These are phyloP conservation scores for Stenodema calcarata DNA, from an alignment of 2,888 invertebrate species.

Conservation along the genomic window DNA sequence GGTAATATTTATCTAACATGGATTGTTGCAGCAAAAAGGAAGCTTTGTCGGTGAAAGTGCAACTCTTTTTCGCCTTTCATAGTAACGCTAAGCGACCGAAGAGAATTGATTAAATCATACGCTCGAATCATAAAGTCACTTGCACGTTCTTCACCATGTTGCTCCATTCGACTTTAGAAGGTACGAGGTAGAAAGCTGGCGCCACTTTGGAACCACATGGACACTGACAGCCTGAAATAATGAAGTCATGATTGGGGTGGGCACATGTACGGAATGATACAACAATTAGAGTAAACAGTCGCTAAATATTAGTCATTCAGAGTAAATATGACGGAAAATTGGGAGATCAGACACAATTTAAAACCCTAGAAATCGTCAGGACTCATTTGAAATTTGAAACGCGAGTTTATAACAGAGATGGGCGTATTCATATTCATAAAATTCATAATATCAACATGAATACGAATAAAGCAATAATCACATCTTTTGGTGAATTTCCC, in stretches of 20 bases:
- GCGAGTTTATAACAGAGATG: too few species aligned
- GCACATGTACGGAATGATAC: background rate
- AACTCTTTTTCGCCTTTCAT: background rate
- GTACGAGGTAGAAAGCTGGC: slow-evolving; percentile 89
- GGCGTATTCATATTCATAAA: too few species aligned
- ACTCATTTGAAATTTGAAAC: too few species aligned
- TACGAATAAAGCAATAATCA: too few species aligned
- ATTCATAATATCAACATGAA: too few species aligned
- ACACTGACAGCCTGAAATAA: slow-evolving; percentile 76
- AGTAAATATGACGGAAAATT: too few species aligned
- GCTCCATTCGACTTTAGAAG: slow-evolving; percentile 88
- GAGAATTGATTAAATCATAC: slow-evolving; percentile 30
- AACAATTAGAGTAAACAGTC: background rate
- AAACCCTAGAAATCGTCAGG: too few species aligned
- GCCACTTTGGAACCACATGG: slow-evolving; percentile 89
- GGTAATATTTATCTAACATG: too few species aligned
- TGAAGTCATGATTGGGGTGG: background rate
- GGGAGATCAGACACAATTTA: too few species aligned
- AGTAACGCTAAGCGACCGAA: background rate
- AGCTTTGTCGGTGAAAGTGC: background rate
- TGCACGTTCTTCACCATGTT: slow-evolving; percentile 88
- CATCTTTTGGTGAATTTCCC: too few species aligned
- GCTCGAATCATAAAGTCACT: slow-evolving; percentile 64
- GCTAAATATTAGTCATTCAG: background rate
- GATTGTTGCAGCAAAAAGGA: too few species aligned